Evolutionary conservation across 2,797 vertebrate genomes (phyloP).

Genomic region (Sardinella longiceps): DNA sequence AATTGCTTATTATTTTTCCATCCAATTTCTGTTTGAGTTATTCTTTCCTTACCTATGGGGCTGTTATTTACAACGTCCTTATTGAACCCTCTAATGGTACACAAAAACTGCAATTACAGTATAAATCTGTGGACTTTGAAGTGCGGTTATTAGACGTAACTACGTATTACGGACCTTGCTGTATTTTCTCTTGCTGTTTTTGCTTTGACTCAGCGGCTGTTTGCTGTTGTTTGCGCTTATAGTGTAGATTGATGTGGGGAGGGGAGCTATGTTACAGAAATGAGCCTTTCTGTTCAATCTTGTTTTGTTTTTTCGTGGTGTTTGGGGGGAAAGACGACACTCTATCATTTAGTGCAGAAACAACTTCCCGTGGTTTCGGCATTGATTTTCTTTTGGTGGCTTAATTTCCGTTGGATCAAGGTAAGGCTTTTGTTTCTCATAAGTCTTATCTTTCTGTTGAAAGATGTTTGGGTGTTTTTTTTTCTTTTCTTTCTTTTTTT

Average conservation of each 20-base stretch:
- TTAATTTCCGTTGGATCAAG: conserved; percentile 1
- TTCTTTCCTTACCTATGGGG: not conserved
- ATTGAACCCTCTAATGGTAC: not conserved
- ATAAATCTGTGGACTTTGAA: not conserved
- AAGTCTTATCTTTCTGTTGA: conserved; percentile 7
- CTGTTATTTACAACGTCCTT: not conserved
- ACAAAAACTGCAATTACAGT: not conserved
- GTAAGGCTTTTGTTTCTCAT: not conserved
- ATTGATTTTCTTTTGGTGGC: not conserved
- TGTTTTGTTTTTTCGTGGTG: not conserved
- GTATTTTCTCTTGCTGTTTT: not conserved
- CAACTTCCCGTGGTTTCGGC: not conserved
- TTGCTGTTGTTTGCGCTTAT: not conserved
- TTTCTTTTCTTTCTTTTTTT: not conserved
- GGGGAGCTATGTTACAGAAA: not conserved
- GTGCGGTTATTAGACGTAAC: not conserved
- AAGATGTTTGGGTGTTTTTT: not conserved
- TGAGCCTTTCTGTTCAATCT: not conserved
- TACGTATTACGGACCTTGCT: not conserved
- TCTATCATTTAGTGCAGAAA: not conserved
- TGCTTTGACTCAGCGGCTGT: not conserved
- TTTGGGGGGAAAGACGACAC: not conserved
- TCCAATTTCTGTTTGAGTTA: not conserved
- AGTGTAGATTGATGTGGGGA: not conserved
- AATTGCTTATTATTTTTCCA: not conserved